Base-by-base conservation (phyloP, 1,140 invertebrate species). In the Chymomyza costata region DNA sequence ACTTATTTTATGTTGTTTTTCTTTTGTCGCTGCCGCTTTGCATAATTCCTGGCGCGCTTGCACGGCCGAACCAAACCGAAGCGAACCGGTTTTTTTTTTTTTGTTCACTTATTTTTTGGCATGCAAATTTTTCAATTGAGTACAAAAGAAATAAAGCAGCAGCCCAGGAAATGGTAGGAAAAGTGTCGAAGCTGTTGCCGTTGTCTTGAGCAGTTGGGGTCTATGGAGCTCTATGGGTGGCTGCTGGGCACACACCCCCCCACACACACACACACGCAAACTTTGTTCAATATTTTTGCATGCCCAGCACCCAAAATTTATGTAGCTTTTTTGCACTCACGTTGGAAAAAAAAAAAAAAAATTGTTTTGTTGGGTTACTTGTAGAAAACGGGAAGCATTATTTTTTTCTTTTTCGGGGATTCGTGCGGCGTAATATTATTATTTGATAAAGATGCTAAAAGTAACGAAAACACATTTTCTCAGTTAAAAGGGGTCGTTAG, bases 381-480 rank as follows among this genome's bases (percentile, higher is more conserved):
- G 32, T 6, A 7, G 32, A 13, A 15, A n/a, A n/a, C n/a, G n/a
- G n/a, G n/a, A n/a, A n/a, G n/a, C n/a, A n/a, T n/a, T n/a, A n/a
- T n/a, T n/a, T n/a, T n/a, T n/a, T n/a, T n/a, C n/a, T n/a, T n/a
- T n/a, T n/a, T n/a, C n/a, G n/a, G 31, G 73, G 73, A 73, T 67
- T 80, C 62, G 71, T 67, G 73, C 63, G 66, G 66, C 65, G 80
- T 83, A 83, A 82, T 83, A 83, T 83, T 83, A 83, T 83, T 83
- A 83, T 83, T 83, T 83, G 80, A 83, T 83, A 83, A 83, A 83
- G 80, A 83, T 83, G 80, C 80, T 83, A 83, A 83, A 83, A 83
- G 80, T 83, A 83, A 83, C 80, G 80, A 83, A 83, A 83, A 83
- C 80, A 83, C 80, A 83, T 83, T 83, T 83, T 83, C 66, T 83